Base-by-base conservation (phyloP, 2,113 vertebrate species). In the Labeo rohita region DNA sequence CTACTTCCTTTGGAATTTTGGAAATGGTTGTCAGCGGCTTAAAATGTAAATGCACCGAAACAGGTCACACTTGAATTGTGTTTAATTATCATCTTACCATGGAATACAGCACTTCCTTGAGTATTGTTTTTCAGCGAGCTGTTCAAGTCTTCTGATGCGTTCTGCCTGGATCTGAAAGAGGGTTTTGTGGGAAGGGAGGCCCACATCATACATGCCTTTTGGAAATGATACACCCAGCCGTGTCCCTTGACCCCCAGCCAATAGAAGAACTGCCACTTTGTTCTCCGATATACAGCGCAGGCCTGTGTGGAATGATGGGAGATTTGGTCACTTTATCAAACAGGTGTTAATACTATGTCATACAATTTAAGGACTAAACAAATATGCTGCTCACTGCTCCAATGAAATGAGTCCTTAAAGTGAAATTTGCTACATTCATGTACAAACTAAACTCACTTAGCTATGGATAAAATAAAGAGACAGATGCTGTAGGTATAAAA, bases 121-220 rank as follows among this genome's bases (percentile, higher is more conserved):
- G 86, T 96, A 91, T 75, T 88, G 92, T 89, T 95, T 92, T 91
- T 96, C 95, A 0, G 96, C 97, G 85, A 99, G 92, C 90, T 95
- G 95, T 50, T 99, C 95, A 52, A 99, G 95, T 90, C 96, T 96
- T 91, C 96, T 85, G 90, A 99, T 98, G 76, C 97, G 96, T 87
- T 99, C 97, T 0, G 97, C 98, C 92, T 99, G 98, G 81, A 99
- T 97, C 92, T 99, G 97, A 93, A 99, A 99, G 85, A 99, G 97
- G n/a, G 97, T 98, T 94, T 99, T 99, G 91, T 93, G 96, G 56
- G 98, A 98, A 0, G 96, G 97, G 90, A 99, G 92, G 49, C 96
- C 95, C n/a, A 99, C 97, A 80, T 99, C 96, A 82, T 96, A 99
- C 97, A 99, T 99, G 90, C 98, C 98, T 93, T 99, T 98, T 49